Conservation (phyloP, 53 echinoderm and acorn worm species). For the Holothuria scabra region DNA sequence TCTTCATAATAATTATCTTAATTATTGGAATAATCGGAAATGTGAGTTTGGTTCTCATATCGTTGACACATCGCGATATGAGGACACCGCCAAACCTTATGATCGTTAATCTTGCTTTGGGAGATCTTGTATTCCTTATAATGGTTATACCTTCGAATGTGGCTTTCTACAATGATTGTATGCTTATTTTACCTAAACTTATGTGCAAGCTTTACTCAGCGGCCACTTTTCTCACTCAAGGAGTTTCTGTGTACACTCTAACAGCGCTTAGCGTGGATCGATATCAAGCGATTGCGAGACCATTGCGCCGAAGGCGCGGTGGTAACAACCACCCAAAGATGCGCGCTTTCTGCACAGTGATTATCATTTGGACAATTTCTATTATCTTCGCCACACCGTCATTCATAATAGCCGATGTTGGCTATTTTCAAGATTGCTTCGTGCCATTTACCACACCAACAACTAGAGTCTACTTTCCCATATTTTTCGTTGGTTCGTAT, state of each 20-base stretch:
- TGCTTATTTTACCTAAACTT: slow-evolving; percentile 47
- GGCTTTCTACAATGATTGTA: slow-evolving; percentile 52
- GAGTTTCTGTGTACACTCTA: slow-evolving; percentile 84
- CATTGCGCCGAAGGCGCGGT: slow-evolving; percentile 77
- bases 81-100: slow-evolving; percentile 85
- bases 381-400: slow-evolving; percentile 64
- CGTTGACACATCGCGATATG: slow-evolving; percentile 81
- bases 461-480: slow-evolving; percentile 59
- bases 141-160: slow-evolving; percentile 73
- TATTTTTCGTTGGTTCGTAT: slow-evolving; percentile 74
- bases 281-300: slow-evolving; percentile 87
- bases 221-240: slow-evolving; percentile 77
- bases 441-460: slow-evolving; percentile 43
- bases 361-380: slow-evolving; percentile 73
- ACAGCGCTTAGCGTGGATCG: slow-evolving; percentile 91
- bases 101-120: slow-evolving; percentile 81
- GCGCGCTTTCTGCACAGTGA: slow-evolving; percentile 64
- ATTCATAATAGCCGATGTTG: slow-evolving; percentile 46
- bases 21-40: slow-evolving; percentile 83
- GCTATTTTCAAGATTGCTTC: slow-evolving; percentile 28
- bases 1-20: slow-evolving; percentile 58
- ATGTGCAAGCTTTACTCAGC: slow-evolving; percentile 71
- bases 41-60: slow-evolving; percentile 76
- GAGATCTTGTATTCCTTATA: slow-evolving; percentile 79
- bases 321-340: slow-evolving; percentile 49